A percentile compares a stretch with the other conserved stretches of the same genome.
Conservation (phyloP, 2,113 vertebrate species). For the Plotosus lineatus region DNA sequence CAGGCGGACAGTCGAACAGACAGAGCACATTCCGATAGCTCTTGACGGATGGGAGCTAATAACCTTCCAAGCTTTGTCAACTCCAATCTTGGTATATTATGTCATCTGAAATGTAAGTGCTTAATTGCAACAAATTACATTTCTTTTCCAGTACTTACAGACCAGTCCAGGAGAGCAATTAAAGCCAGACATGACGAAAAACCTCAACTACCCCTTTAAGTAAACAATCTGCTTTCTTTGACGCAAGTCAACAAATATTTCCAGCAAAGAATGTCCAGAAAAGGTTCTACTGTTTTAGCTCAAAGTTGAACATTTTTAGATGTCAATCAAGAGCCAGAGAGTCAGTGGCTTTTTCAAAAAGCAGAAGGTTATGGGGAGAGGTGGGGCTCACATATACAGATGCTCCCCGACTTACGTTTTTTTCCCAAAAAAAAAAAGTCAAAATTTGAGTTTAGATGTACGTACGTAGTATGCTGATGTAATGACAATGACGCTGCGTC, state of each 20-base stretch:
- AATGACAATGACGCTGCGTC: no score
- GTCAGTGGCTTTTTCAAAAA: not conserved
- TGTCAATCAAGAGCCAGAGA: not conserved
- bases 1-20: no score
- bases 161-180: not conserved
- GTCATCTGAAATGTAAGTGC: not conserved
- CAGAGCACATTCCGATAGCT: no score
- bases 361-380: not conserved
- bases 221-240: not conserved
- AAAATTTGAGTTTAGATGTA: no score
- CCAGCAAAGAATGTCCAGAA: not conserved
- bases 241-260: constrained; percentile 17
- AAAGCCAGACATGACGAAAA: not conserved
- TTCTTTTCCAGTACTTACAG: not conserved
- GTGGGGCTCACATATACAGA: not conserved
- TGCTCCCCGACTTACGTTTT: no score
- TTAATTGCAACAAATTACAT: constrained; percentile 6
- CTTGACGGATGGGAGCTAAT: no score
- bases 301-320: not conserved
- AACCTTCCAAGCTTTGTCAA: not conserved
- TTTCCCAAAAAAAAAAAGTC: no score
- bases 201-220: not conserved
- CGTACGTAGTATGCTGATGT: no score
- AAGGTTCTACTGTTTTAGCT: constrained; percentile 7
- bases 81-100: not conserved